Evolutionary conservation across 2,797 vertebrate species (phyloP), one percentile per base, ranked within the genome.

Genomic region (Furcifer pardalis): DNA sequence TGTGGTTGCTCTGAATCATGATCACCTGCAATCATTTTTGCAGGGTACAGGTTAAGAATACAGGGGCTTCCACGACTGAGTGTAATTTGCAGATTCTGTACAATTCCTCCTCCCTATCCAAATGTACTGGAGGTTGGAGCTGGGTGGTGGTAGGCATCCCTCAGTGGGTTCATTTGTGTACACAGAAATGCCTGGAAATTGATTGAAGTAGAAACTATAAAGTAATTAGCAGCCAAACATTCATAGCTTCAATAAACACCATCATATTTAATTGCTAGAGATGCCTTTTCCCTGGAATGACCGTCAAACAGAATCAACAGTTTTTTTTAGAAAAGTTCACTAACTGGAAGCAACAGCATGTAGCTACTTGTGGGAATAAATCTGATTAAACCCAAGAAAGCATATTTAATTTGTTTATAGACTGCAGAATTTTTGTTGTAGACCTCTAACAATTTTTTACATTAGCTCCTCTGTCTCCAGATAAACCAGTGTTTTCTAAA

Each of bases 381-480:
- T 37, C 46, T 76, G 62, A 44, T 84, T 60, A 71, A 60, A 78
- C 44, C 42, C 40, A 78, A 62, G 65, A 60, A 84, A 25, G 21
- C 35, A 2, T 1, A 6, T 27, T 74, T 62, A 32, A 44, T 42
- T 37, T 76, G 44, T 44, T 82, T 59, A 46, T 68, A 77, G 21
- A 42, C 21, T 42, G 25, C 49, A 52, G n/a, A 21, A 42, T 76
- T 74, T 62, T 72, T 37, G 30, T 68, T 46, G n/a, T 21, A 49
- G 66, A 63, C 27, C 44, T 62, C 37, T 62, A 84, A 42, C 27
- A 7, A 62, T 8, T 23, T 17, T 73, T 62, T 63, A 63, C 32
- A 27, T 40, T 56, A 68, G 37, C 13, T 19, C 63, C 77, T 21
- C 40, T 69, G 23, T 79, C 59, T 84, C 42, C 21, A n/a, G 44